A percentile compares a stretch with the other conserved stretches of the same genome.
phyloP scores from a whole-genome alignment of 2,797 vertebrate genomes.

The Urosaurus nigricauda region DNA sequence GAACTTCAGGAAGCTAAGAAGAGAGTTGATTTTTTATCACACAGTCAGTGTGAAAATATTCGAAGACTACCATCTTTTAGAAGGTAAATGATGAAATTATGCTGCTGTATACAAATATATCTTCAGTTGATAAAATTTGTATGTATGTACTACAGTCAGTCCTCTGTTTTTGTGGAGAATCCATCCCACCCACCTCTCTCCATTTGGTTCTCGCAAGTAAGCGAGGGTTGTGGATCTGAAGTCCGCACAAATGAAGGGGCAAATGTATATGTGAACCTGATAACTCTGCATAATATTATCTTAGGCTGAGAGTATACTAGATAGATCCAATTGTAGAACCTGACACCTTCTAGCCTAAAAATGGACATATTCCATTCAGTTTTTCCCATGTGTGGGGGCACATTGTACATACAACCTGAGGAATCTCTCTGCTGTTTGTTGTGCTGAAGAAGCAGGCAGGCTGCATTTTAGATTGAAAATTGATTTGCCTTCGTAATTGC shows the following conservation, averaged over 20 bases:
- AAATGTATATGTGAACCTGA: background rate
- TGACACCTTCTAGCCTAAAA: background rate
- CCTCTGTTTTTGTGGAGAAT: no score
- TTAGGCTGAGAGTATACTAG: conserved; percentile 20
- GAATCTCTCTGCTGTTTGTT: background rate
- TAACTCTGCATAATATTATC: background rate
- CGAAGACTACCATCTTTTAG: conserved; percentile 91
- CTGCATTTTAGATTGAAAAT: no score
- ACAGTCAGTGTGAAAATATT: conserved; percentile 86
- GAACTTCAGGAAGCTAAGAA: conserved; percentile 78
- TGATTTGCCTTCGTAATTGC: no score
- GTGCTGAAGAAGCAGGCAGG: background rate
- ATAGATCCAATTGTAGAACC: conserved; percentile 26
- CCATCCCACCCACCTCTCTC: no score
- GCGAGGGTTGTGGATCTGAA: no score
- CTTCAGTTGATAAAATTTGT: conserved; percentile 16
- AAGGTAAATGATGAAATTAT: conserved; percentile 81
- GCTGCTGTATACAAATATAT: background rate
- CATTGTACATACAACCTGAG: no score
- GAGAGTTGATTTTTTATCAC: conserved; percentile 81
- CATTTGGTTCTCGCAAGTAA: no score
- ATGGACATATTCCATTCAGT: background rate
- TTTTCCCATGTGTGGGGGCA: background rate
- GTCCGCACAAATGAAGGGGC: no score
- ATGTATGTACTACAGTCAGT: background rate